Evolutionary conservation across 2,113 vertebrate genomes (phyloP), one percentile per base, ranked within the genome.

Genomic region (Scolopax mira): DNA sequence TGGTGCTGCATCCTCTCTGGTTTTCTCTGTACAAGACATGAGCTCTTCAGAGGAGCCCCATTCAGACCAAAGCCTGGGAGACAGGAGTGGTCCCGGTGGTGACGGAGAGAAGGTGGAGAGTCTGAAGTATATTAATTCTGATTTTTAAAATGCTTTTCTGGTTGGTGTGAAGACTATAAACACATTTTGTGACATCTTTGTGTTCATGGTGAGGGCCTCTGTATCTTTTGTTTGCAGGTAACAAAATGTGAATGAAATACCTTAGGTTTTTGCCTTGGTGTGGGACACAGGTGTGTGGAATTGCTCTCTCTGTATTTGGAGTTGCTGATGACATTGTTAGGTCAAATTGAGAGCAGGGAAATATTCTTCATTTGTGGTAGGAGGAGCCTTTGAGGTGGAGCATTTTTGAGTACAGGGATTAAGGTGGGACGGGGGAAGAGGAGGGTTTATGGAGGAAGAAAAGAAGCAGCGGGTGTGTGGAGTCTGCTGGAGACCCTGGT

Each of bases 1-100:
- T 41, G 19, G 3, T 77, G 31, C 23, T 54, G 19, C 2, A 1
- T 70, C 58, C 23, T 0, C 0, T 37, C 25, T 70, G 13, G 0
- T 89, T 85, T 82, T 60, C 25, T 52, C 33, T 5, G 0, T 73
- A 35, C 5, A 51, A 84, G 81, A 42, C 18, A 7, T 17, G 49
- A 73, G 9, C 8, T 37, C 18, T 61, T 65, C 18, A 49, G 46
- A 73, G 31, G 33, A 80, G 14, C 9, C 8, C 6, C 7, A 0
- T 49, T 83, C 9, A 41, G 31, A 4, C 35, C 0, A 0, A 88
- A 83, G 24, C 11, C 42, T 3, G 1, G 48, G 25, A 66, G 55
- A 11, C 11, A 57, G 49, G 14, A 44, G 31, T 57, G 8, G 3
- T 48, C 35, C 28, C 82, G 37, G 14, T 12, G 44, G 13, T 19